Percentiles rank a stretch among this genome's conserved stretches.
Evolutionary conservation across 2,113 vertebrate genomes (phyloP).

Genomic region (Neotoma lepida): DNA sequence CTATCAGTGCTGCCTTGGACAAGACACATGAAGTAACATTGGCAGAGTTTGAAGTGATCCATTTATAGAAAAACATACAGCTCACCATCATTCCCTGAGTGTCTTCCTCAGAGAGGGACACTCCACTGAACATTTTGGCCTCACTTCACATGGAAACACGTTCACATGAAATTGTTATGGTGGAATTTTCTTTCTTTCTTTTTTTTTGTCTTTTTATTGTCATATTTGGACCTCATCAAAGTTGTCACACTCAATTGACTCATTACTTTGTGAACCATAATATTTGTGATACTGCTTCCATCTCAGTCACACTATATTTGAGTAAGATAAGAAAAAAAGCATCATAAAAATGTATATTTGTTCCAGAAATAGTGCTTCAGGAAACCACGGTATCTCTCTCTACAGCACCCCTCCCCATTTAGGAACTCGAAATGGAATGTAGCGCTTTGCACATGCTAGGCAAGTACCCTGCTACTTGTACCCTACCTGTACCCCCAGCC

Average conservation of each 20-base stretch:
- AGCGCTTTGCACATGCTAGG: not conserved
- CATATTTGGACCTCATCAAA: slow-evolving; percentile 46
- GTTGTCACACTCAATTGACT: slow-evolving; percentile 37
- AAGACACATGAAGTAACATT: not conserved
- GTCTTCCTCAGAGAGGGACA: slow-evolving; percentile 44
- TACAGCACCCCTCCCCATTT: not conserved
- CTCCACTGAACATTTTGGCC: slow-evolving; percentile 10
- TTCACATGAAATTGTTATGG: slow-evolving; percentile 23
- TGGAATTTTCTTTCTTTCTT: slow-evolving; percentile 24
- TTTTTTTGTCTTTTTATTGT: not conserved
- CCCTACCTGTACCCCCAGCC: not conserved
- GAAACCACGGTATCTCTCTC: not conserved
- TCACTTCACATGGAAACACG: slow-evolving; percentile 17
- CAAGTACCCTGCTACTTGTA: not conserved
- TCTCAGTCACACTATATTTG: slow-evolving; percentile 41
- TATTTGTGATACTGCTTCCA: slow-evolving; percentile 45
- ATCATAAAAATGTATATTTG: not conserved
- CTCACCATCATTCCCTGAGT: slow-evolving; percentile 31
- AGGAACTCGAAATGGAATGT: not conserved
- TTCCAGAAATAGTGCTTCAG: not conserved
- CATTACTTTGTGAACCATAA: slow-evolving; percentile 47
- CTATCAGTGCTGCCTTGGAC: slow-evolving; percentile 48
- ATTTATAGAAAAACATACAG: slow-evolving; percentile 37
- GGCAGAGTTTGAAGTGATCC: slow-evolving; percentile 28
- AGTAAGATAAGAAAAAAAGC: slow-evolving; percentile 59